These are phyloP conservation scores for Actinia equina DNA, from an alignment of 64 coral and sea anemone species.

Conservation along the genomic window DNA sequence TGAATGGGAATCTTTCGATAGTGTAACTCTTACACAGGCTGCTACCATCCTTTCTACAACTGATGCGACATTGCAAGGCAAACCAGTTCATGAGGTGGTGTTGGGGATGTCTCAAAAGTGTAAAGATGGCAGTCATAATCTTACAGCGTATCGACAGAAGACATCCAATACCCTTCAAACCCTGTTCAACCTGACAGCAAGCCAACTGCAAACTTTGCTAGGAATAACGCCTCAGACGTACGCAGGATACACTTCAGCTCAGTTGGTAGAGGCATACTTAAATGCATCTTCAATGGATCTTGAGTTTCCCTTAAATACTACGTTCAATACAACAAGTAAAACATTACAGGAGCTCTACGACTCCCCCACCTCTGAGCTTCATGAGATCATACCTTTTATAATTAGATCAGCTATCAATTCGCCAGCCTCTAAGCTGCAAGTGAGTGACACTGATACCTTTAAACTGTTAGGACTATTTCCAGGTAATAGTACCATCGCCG, in stretches of 20 bases:
- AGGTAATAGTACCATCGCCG: neutral
- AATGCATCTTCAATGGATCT: constrained; percentile 8
- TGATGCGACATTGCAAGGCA: constrained; percentile 3
- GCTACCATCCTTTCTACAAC: constrained; percentile 23
- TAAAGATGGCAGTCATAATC: neutral
- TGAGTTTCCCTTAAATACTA: neutral
- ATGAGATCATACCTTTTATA: neutral
- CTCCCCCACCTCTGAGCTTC: too few relatives aligned
- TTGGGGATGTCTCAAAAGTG: neutral
- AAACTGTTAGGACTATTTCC: neutral
- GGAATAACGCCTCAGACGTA: neutral
- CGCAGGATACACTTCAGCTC: neutral
- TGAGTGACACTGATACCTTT: neutral
- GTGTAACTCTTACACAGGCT: constrained; percentile 31
- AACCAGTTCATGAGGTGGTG: constrained; percentile 32
- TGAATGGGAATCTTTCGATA: constrained; percentile 71
- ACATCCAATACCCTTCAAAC: neutral
- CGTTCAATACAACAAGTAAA: neutral
- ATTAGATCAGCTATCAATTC: constrained; percentile 2
- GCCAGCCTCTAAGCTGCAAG: neutral
- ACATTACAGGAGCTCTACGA: too few relatives aligned
- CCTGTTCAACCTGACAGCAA: neutral
- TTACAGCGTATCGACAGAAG: neutral
- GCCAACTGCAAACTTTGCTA: neutral
- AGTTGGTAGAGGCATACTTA: neutral